Conservation (phyloP, 1,140 invertebrate species). For the Drosophila kepulauana region DNA sequence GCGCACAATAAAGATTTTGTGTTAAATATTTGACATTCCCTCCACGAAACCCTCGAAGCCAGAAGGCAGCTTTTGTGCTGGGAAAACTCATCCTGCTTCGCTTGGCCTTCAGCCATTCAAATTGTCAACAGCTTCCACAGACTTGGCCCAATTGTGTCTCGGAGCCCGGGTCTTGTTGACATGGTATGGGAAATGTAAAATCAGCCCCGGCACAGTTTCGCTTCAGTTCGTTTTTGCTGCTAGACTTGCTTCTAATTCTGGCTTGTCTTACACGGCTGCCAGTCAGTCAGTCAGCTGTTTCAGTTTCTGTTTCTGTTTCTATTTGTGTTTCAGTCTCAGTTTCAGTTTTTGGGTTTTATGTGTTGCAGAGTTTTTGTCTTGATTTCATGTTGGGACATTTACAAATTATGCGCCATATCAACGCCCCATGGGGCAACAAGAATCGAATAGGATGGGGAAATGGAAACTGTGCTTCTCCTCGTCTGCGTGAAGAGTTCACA, state of each 20-base stretch:
- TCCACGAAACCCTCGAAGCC: constrained; percentile 27
- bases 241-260: not conserved
- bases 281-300: constrained; percentile 37
- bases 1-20: constrained; percentile 59
- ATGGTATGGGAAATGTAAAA: constrained; percentile 8
- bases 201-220: not conserved
- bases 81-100: constrained; percentile 20
- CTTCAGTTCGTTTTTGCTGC: not conserved
- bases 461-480: constrained; percentile 40
- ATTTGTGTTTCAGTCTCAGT: constrained; percentile 26
- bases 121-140: constrained; percentile 71
- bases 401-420: constrained; percentile 64
- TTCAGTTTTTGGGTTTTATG: constrained; percentile 28
- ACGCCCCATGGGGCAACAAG: constrained; percentile 13
- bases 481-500: constrained; percentile 48
- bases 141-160: constrained; percentile 66
- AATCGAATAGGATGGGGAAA: not conserved
- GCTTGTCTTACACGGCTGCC: constrained; percentile 43
- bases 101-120: constrained; percentile 49
- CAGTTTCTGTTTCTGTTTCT: constrained; percentile 33
- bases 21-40: constrained; percentile 65
- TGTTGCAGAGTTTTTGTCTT: constrained; percentile 31
- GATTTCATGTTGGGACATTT: constrained; percentile 55
- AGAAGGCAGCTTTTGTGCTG: constrained; percentile 62
- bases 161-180: not conserved